Base-by-base conservation (phyloP, 2,113 vertebrate genomes). In the Clarias macrocephalus region DNA sequence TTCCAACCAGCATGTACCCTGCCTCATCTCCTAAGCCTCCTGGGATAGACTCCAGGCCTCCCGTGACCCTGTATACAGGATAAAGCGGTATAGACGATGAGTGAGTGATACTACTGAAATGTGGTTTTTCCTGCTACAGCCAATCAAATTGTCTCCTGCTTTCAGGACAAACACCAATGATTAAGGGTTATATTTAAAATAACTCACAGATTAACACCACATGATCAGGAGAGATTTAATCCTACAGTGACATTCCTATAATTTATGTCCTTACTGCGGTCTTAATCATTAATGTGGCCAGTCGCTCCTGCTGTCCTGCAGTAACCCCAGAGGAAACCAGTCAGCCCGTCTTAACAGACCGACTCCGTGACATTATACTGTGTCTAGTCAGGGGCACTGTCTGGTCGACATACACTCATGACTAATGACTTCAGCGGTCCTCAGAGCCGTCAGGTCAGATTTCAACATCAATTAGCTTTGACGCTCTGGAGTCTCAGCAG, bases 381-480 rank as follows among this genome's bases (percentile, higher is more conserved):
- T 12, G 77, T 21, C 56, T 80, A 18, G 77, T 81, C 79, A 37
- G n/a, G 79, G 30, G 11, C 57, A 42, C 79, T 3, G 19, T 42
- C 30, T 42, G 25, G 56, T 76, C 83, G 13, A 23, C 13, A 37
- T n/a, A 8, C 70, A 85, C 16, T 52, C 37, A 28, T 33, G 59
- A 77, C 72, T 77, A 77, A 63, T 76, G 72, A 77, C 84, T 75
- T 79, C 60, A 79, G 72, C 6, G 3, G 8, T 33, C 33, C 84
- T 66, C 42, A 9, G 16, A 42, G 19, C 23, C 57, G 0, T 48
- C 70, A 52, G 33, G 63, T 48, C 59, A 75, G 68, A 75, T 75
- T 85, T 76, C 12, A 73, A 11, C 83, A 30, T 85, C 60, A 62
- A 65, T 85, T 85, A 77, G 57, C 15, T 25, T 54, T 21, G n/a